Percentiles rank a stretch among this genome's conserved stretches.
phyloP scores from a whole-genome alignment of 2,113 vertebrate genomes.

The Sphyrna mokarran region DNA sequence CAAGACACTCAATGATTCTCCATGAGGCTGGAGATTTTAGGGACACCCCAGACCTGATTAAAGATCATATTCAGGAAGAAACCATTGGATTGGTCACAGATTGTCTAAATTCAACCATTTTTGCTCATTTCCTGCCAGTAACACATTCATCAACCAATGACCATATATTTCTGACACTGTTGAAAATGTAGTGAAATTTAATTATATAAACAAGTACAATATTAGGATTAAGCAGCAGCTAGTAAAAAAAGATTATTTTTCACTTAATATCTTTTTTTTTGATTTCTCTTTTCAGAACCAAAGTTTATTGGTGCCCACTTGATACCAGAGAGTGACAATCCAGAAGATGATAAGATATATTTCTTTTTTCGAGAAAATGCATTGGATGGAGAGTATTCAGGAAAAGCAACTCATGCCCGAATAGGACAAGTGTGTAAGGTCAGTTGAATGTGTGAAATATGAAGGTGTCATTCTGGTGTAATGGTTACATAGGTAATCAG shows the following conservation, averaged over 20 bases:
- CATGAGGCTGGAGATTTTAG: not conserved
- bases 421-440: conserved; percentile 98
- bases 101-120: not conserved
- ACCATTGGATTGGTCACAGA: not conserved
- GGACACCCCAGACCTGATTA: not conserved
- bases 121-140: not conserved
- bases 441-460: conserved; percentile 40
- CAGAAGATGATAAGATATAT: conserved; percentile 95
- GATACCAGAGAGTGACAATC: conserved; percentile 93
- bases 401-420: conserved; percentile 90
- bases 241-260: not conserved
- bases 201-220: not conserved
- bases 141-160: not conserved
- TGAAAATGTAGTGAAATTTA: not conserved
- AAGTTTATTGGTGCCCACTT: conserved; percentile 81
- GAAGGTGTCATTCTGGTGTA: not conserved
- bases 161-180: not conserved
- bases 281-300: conserved; percentile 66
- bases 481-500: not conserved
- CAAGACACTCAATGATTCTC: not conserved
- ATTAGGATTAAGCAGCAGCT: not conserved
- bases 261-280: not conserved
- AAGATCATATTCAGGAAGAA: not conserved
- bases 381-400: conserved; percentile 87
- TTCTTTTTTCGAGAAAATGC: conserved; percentile 96